Percentiles rank a stretch among this genome's conserved stretches.
Conservation (phyloP, 2,113 vertebrate species). For the Pangasianodon hypophthalmus region DNA sequence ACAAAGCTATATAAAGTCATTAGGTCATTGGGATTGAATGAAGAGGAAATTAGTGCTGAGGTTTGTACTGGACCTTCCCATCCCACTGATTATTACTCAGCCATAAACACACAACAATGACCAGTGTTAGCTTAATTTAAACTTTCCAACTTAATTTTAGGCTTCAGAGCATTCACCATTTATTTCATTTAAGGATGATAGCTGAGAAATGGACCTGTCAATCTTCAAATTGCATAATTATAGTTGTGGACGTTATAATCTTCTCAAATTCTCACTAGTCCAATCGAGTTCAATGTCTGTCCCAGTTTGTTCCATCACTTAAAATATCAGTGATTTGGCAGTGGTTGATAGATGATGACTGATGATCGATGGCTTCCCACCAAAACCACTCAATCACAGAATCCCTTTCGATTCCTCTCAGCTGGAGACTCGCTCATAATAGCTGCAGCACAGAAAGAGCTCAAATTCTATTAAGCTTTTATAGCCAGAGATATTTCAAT, state of each 20-base stretch:
- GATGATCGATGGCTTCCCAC: slow-evolving; percentile 34
- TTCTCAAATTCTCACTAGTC: background rate
- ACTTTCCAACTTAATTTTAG: background rate
- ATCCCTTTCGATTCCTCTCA: slow-evolving; percentile 29
- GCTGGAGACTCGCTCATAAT: slow-evolving; percentile 22
- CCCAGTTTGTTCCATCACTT: slow-evolving; percentile 18
- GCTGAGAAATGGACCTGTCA: background rate
- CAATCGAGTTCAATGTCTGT: background rate
- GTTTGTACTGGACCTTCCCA: background rate
- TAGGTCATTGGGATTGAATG: background rate
- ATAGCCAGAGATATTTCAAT: slow-evolving; percentile 30
- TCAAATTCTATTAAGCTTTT: slow-evolving; percentile 35
- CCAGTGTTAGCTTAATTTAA: background rate
- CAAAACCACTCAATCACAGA: slow-evolving; percentile 33
- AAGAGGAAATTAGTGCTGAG: background rate
- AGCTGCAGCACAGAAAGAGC: slow-evolving; percentile 4
- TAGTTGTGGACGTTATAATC: background rate
- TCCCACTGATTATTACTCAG: background rate
- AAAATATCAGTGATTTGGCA: background rate
- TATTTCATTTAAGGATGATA: background rate
- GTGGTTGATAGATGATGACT: background rate
- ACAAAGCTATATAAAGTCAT: background rate
- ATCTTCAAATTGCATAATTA: slow-evolving; percentile 1
- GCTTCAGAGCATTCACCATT: background rate
- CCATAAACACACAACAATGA: too few relatives aligned